A percentile compares a stretch with the other conserved stretches of the same genome.
phyloP scores from a whole-genome alignment of 2,888 invertebrate genomes.

The Eugnorisma glareosa region DNA sequence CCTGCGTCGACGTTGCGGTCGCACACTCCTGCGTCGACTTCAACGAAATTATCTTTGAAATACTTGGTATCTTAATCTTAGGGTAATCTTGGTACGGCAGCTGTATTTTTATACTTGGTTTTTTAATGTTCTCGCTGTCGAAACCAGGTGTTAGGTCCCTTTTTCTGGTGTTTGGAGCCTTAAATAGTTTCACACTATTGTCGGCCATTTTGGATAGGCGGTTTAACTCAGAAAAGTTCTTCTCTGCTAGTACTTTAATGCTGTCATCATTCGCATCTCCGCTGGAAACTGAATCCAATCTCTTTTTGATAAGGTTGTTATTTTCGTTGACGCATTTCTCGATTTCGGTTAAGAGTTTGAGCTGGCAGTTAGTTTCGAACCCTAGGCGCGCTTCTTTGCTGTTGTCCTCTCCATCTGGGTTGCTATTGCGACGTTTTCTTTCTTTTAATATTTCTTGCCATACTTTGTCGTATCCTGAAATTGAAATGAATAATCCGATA shows the following conservation, averaged over 20 bases:
- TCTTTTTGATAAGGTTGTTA: conserved; percentile 86
- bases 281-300: conserved; percentile 75
- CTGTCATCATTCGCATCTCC: conserved; percentile 74
- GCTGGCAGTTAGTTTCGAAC: conserved; percentile 80
- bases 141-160: conserved; percentile 85
- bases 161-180: conserved; percentile 80
- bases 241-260: conserved; percentile 84
- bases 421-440: conserved; percentile 89
- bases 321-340: conserved; percentile 86
- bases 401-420: conserved; percentile 69
- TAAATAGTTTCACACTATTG: conserved; percentile 84
- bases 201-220: conserved; percentile 88
- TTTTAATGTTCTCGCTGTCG: conserved; percentile 77
- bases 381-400: conserved; percentile 65
- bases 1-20: conserved; percentile 73
- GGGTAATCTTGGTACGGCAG: conserved; percentile 73
- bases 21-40: conserved; percentile 76
- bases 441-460: conserved; percentile 92
- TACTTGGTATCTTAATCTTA: conserved; percentile 84
- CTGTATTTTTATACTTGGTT: conserved; percentile 64
- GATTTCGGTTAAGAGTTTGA: conserved; percentile 85
- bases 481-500: neutral
- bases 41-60: conserved; percentile 84
- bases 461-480: conserved; percentile 91
- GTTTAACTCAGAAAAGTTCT: conserved; percentile 86